Conservation (phyloP, 2,113 vertebrate genomes). For the Opisthocomus hoazin region DNA sequence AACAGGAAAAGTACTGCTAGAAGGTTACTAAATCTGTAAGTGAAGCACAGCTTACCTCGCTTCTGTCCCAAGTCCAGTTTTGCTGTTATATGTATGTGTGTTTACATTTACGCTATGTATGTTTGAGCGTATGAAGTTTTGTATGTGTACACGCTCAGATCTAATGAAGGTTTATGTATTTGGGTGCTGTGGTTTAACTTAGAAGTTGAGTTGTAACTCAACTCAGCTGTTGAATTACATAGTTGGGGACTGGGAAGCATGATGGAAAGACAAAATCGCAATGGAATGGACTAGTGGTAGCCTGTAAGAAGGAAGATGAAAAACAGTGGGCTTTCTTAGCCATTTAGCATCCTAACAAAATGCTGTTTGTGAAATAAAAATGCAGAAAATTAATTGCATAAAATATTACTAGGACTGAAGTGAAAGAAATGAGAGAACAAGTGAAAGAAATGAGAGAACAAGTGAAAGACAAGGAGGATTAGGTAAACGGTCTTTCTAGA, state of each 20-base stretch:
- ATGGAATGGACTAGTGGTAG: neutral
- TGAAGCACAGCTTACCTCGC: neutral
- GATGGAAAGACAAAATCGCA: neutral
- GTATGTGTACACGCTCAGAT: fast-evolving
- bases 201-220: neutral
- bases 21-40: neutral
- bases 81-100: neutral
- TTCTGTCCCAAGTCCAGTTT: neutral
- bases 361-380: neutral
- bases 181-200: neutral
- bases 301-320: neutral
- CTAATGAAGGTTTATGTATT: neutral
- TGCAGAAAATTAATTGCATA: neutral
- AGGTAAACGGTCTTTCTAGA: neutral
- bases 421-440: neutral
- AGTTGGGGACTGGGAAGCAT: neutral
- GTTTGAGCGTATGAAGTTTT: neutral
- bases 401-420: neutral
- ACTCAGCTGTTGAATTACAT: neutral
- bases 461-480: no score
- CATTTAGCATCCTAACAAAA: neutral
- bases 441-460: neutral
- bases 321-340: neutral
- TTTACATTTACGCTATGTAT: neutral
- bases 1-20: neutral